Percentiles rank a stretch among this genome's conserved stretches.
Conservation (phyloP, 1,140 invertebrate species). For the Lordiphosa clarofinis region DNA sequence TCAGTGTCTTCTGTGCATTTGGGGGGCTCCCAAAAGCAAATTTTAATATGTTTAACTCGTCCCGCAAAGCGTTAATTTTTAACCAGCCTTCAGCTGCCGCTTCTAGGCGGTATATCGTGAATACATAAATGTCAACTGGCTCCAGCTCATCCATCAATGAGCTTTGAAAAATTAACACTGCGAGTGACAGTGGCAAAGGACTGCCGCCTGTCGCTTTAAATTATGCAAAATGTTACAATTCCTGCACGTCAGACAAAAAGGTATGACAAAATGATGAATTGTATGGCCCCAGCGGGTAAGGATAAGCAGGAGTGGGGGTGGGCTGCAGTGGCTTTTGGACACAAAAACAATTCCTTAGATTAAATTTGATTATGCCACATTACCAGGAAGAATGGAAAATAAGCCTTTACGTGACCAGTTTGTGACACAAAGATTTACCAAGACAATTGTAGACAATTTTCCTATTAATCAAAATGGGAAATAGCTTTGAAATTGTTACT, state of each 20-base stretch:
- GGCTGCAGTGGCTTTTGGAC: constrained; percentile 18
- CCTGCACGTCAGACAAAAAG: constrained; percentile 28
- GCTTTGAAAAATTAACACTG: constrained; percentile 72
- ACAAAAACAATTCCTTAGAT: constrained; percentile 47
- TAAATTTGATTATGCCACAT: constrained; percentile 70
- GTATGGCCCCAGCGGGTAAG: constrained; percentile 21
- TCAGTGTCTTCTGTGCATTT: constrained; percentile 62
- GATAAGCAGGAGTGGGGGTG: neutral
- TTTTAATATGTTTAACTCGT: constrained; percentile 78
- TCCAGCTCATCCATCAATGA: constrained; percentile 71
- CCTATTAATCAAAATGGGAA: neutral
- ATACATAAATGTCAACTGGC: constrained; percentile 72
- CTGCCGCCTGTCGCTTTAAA: constrained; percentile 62
- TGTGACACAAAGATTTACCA: neutral
- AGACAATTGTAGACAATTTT: neutral
- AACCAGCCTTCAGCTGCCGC: constrained; percentile 23
- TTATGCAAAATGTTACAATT: constrained; percentile 71
- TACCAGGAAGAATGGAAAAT: constrained; percentile 22
- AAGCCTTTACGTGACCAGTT: constrained; percentile 50
- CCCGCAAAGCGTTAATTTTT: constrained; percentile 36
- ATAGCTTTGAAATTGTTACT: no score
- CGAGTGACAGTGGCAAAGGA: constrained; percentile 71
- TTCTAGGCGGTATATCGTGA: constrained; percentile 34
- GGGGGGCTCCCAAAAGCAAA: no score
- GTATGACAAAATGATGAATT: constrained; percentile 67